These are phyloP conservation scores for Nansenia antarctica DNA, from an alignment of 2,113 vertebrate genomes.

Conservation along the genomic window DNA sequence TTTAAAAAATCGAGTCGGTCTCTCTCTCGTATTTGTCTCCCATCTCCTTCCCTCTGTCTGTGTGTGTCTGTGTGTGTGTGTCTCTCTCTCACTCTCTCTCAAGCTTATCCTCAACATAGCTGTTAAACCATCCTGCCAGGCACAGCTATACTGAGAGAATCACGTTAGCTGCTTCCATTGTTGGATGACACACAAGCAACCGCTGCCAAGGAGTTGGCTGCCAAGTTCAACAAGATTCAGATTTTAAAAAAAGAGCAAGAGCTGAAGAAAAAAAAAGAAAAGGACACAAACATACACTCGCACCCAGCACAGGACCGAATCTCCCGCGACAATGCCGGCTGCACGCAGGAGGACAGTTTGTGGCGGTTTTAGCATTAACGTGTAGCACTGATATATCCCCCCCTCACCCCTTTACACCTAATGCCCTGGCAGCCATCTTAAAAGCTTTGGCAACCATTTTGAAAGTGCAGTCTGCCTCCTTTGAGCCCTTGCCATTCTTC, in stretches of 20 bases:
- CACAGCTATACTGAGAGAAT: slow-evolving; percentile 76
- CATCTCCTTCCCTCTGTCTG: slow-evolving; percentile 24
- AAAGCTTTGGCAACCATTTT: slow-evolving; percentile 98
- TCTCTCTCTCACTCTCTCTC: slow-evolving; percentile 26
- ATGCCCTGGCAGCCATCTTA: slow-evolving; percentile 96
- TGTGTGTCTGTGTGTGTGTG: slow-evolving; percentile 26
- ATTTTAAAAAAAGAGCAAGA: slow-evolving; percentile 47
- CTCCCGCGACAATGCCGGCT: slow-evolving; percentile 67
- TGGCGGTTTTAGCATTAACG: slow-evolving; percentile 27
- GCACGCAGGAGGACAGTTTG: slow-evolving; percentile 62
- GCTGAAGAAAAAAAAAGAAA: not conserved
- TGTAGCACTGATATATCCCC: slow-evolving; percentile 40
- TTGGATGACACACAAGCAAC: slow-evolving; percentile 85
- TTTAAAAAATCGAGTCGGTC: slow-evolving; percentile 38
- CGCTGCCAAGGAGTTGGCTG: slow-evolving; percentile 84
- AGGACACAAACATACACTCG: slow-evolving; percentile 24
- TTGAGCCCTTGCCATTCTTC: slow-evolving; percentile 79
- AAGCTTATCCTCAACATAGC: slow-evolving; percentile 59
- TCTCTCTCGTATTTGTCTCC: slow-evolving; percentile 18
- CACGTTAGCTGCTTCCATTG: slow-evolving; percentile 85
- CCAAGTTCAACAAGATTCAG: slow-evolving; percentile 85
- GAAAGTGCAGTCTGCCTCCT: slow-evolving; percentile 84
- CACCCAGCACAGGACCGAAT: slow-evolving; percentile 33
- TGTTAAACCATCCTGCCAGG: slow-evolving; percentile 78
- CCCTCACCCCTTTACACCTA: slow-evolving; percentile 43